Conservation (phyloP, 1,140 invertebrate species). For the Contarinia nasturtii region DNA sequence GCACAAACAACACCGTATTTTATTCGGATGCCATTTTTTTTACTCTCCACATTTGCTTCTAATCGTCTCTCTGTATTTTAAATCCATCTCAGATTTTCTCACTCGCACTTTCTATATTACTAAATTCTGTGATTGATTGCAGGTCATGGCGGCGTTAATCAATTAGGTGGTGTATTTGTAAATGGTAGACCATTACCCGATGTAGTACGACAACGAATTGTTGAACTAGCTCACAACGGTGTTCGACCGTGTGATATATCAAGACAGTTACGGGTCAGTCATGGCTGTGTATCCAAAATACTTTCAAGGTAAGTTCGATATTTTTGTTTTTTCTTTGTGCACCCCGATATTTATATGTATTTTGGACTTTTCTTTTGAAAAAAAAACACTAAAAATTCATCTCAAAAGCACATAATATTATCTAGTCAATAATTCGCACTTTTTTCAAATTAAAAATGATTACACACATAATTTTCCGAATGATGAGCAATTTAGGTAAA, state of each 20-base stretch:
- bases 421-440: neutral
- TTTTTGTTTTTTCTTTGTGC: too few species aligned
- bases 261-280: conserved; percentile 72
- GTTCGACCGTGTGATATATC: conserved; percentile 89
- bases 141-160: conserved; percentile 92
- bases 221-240: conserved; percentile 88
- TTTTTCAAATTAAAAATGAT: too few species aligned
- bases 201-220: conserved; percentile 83
- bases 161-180: conserved; percentile 89
- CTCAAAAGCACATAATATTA: neutral
- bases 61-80: too few species aligned
- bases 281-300: conserved; percentile 89
- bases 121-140: conserved; percentile 12
- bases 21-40: too few species aligned
- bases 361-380: too few species aligned
- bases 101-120: too few species aligned
- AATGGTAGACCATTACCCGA: conserved; percentile 90
- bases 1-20: too few species aligned
- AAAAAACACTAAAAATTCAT: neutral
- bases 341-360: too few species aligned
- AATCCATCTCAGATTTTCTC: too few species aligned
- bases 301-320: conserved; percentile 59
- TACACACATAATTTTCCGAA: too few species aligned
- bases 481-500: too few species aligned
- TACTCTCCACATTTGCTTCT: too few species aligned